Evolutionary conservation across 2,888 invertebrate genomes (phyloP).

Genomic region (Torymus tubicola): DNA sequence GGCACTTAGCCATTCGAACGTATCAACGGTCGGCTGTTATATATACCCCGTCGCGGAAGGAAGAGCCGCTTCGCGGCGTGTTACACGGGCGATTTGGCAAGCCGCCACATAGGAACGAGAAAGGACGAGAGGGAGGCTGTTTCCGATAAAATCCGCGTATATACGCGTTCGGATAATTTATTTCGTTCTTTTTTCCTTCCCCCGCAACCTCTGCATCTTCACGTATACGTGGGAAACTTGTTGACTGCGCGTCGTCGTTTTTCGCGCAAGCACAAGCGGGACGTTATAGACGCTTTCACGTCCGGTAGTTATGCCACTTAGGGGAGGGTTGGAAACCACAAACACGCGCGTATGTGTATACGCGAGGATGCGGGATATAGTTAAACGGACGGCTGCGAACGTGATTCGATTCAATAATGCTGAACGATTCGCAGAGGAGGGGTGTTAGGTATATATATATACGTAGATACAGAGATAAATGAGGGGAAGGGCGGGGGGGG

Average conservation of each 20-base stretch:
- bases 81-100: constrained; percentile 82
- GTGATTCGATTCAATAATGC: constrained; percentile 38
- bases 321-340: too few species aligned
- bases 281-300: not conserved
- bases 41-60: constrained; percentile 5
- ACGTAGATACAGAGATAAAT: too few species aligned
- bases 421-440: not conserved
- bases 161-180: constrained; percentile 16
- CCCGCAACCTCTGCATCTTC: not conserved
- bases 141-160: not conserved
- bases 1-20: constrained; percentile 49
- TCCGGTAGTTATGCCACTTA: too few species aligned
- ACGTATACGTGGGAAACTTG: constrained; percentile 30
- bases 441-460: too few species aligned
- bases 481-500: too few species aligned
- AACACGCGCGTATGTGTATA: not conserved
- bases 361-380: not conserved
- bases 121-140: too few species aligned
- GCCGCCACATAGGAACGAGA: constrained; percentile 78
- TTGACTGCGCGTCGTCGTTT: constrained; percentile 35
- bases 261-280: not conserved
- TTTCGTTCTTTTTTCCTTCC: constrained; percentile 16
- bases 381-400: constrained; percentile 7
- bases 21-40: constrained; percentile 15
- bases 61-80: constrained; percentile 32